Base-by-base conservation (phyloP, 1,140 invertebrate species). In the Onthophagus taurus region DNA sequence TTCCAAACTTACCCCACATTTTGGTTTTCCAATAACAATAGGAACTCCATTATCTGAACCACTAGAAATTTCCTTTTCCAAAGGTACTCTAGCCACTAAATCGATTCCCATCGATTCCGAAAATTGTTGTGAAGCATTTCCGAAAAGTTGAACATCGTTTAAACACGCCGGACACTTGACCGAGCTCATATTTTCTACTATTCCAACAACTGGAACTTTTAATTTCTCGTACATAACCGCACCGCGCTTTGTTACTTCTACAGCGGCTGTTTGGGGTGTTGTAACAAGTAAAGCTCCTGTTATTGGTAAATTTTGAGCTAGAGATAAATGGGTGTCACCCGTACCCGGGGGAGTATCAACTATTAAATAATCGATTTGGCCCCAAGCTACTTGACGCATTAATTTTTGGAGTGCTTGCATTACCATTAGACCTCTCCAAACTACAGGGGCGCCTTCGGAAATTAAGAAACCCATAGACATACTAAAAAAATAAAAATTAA, bases 381-480 rank as follows among this genome's bases (percentile, higher is more conserved):
- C 77, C 89, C 89, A 94, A 29, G 77, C 69, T 19, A 91, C 88
- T 53, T 90, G 80, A 45, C 82, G 70, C 2, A 92, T 69, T 13
- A 97, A 63, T 54, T 83, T 80, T 42, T 94, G 81, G 31, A 97
- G 63, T 1, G 91, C 91, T 50, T 83, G 86, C 91, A 96, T 97
- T 9, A 97, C 92, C 80, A 95, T 89, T 3, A 91, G 72, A 0
- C 90, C 90, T 50, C 90, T 70, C 90, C 89, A 94, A 17, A 93
- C 80, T 6, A 91, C 77, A 0, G 90, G 80, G 30, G 79, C 74
- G 51, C 80, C 78, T 50, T 85, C 74, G 5, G 81, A 77, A 1
- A 90, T 80, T 7, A 95, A 64, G 61, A 92, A 83, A 34, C 89
- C 90, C 84, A 94, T 93, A 4, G 89, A 94, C 80, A 93, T 86